Base-by-base conservation (phyloP, 2,797 vertebrate genomes). In the Anguilla megastoma region DNA sequence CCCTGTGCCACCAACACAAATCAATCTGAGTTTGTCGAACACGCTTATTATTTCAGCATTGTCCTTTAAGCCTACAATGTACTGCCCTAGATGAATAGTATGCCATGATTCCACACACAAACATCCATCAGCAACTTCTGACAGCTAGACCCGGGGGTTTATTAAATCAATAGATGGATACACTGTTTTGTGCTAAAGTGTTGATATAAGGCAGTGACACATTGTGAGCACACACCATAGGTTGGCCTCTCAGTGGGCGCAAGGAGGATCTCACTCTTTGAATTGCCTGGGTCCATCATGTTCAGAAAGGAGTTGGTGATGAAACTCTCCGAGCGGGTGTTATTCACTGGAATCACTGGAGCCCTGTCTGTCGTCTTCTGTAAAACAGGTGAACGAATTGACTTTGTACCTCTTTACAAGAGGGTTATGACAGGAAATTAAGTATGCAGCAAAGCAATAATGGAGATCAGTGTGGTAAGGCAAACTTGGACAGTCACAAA, bases 301-400 rank as follows among this genome's bases (percentile, higher is more conserved):
- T 90, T 97, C 89, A 99, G 91, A 9, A 98, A 98, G 30, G 96
- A 88, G 90, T 97, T 98, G 92, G 95, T 97, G 89, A 99, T 93
- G 0, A 95, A 95, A 93, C 95, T 95, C 88, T 96, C 96, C 89
- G 98, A 94, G 0, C 95, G 92, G 76, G 99, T 94, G 83, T 96
- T 97, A 92, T 92, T 95, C 92, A 98, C 92, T 0, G 95, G 95
- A 94, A 99, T 95, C 89, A 93, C 87, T 0, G 97, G 97, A 86
- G 96, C 93, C 16, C 96, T 94, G 2, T 97, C 96, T 0, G 97
- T 97, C 90, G 94, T 95, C 24, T 93, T 95, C 97, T 98, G 95
- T 50, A 50, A 82, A 82, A 82, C 10, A 82, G 18, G 21, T n/a
- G 7, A 82, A 82, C 2, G 7, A 50, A 45, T 21, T 12, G 16